These are phyloP conservation scores for Atethmia centrago DNA, from an alignment of 2,888 invertebrate genomes.

Conservation along the genomic window DNA sequence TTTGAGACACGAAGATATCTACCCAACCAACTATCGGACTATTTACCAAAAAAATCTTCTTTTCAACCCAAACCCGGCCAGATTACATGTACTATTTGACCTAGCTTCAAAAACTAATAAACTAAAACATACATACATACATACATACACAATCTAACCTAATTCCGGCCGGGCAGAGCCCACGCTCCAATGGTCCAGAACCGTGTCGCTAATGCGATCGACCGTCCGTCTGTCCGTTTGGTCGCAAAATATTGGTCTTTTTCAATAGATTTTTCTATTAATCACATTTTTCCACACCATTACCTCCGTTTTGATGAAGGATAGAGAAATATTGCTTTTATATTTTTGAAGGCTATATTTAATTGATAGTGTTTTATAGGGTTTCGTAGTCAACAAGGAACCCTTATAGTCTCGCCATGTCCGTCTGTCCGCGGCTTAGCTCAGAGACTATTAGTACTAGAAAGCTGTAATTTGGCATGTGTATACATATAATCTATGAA, in stretches of 20 bases:
- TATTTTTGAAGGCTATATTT: constrained; percentile 17
- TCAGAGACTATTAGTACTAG: too few relatives aligned
- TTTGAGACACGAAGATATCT: background rate
- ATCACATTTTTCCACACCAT: constrained; percentile 54
- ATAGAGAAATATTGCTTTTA: constrained; percentile 37
- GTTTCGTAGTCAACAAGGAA: too few relatives aligned
- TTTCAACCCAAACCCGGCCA: constrained; percentile 11
- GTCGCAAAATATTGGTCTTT: constrained; percentile 49
- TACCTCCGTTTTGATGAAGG: constrained; percentile 37
- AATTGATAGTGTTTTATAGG: constrained; percentile 11
- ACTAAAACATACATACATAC: constrained; percentile 30
- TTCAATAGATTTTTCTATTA: constrained; percentile 58
- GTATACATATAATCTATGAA: too few relatives aligned
- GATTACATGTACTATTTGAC: constrained; percentile 54
- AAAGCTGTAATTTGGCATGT: too few relatives aligned
- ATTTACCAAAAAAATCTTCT: constrained; percentile 1
- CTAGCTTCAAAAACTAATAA: constrained; percentile 62
- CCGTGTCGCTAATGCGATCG: constrained; percentile 65
- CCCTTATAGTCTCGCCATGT: too few relatives aligned
- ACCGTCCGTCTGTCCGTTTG: constrained; percentile 47
- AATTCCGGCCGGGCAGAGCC: constrained; percentile 55
- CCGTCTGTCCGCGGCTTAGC: too few relatives aligned
- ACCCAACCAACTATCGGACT: background rate
- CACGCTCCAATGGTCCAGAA: constrained; percentile 68
- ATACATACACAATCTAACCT: constrained; percentile 57